Evolutionary conservation across 2,113 vertebrate genomes (phyloP).

Genomic region (Crotalus viridis): DNA sequence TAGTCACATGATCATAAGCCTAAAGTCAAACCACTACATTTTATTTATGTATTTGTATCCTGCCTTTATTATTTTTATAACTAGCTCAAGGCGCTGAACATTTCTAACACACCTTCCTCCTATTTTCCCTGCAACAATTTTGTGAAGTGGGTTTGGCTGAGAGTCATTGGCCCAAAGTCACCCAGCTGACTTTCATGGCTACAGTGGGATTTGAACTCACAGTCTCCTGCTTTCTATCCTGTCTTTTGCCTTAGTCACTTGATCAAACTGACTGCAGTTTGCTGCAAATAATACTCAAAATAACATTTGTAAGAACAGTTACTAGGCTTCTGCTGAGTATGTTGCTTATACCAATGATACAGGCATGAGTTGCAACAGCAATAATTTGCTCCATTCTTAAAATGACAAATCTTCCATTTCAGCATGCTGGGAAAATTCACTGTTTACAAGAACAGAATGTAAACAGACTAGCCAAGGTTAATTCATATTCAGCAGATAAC

Average conservation of each 20-base stretch:
- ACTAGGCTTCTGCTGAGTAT: not conserved
- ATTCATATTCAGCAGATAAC: constrained; percentile 7
- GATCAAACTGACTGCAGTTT: not conserved
- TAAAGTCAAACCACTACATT: not conserved
- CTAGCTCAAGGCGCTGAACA: not conserved
- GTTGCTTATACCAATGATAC: not conserved
- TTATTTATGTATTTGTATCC: not conserved
- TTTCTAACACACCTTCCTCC: not conserved
- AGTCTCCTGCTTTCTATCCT: not conserved
- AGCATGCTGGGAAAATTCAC: constrained; percentile 14
- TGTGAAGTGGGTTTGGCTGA: not conserved
- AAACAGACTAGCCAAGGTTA: constrained; percentile 22
- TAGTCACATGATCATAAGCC: not conserved
- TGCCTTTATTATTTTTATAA: not conserved
- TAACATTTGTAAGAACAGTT: not conserved
- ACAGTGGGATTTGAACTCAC: not conserved
- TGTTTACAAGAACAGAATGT: not conserved
- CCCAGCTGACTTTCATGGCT: not conserved
- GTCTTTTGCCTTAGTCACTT: not conserved
- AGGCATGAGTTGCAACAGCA: not conserved
- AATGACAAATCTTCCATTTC: not conserved
- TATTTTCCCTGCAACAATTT: not conserved
- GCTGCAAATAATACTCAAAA: not conserved
- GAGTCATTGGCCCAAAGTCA: not conserved
- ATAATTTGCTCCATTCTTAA: not conserved